These are phyloP conservation scores for Diceros bicornis DNA, from an alignment of 2,797 vertebrate species.

Conservation along the genomic window DNA sequence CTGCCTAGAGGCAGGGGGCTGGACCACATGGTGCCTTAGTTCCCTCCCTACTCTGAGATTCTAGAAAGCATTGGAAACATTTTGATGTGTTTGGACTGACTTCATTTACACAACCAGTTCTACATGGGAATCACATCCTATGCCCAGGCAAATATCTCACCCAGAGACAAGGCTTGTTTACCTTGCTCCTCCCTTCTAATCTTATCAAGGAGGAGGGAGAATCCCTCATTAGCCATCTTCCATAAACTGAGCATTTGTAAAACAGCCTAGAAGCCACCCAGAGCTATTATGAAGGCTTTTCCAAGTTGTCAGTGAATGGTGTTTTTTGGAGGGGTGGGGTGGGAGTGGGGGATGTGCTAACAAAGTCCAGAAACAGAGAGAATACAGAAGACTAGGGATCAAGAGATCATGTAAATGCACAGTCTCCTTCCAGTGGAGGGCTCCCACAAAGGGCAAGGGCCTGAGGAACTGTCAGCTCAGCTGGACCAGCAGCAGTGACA, in stretches of 20 bases:
- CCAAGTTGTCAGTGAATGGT: not conserved
- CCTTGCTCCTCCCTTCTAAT: not conserved
- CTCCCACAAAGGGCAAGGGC: not conserved
- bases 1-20: not conserved
- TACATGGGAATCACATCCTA: not conserved
- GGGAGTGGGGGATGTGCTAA: not conserved
- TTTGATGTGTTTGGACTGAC: conserved; percentile 3
- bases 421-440: not conserved
- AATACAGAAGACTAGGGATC: conserved; percentile 6
- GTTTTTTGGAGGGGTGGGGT: not conserved
- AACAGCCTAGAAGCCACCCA: conserved; percentile 25
- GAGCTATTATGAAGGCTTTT: conserved; percentile 46
- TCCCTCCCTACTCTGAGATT: not conserved
- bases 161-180: not conserved
- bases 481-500: not conserved
- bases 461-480: not conserved
- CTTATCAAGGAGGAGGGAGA: not conserved
- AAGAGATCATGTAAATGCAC: not conserved
- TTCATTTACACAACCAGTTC: conserved; percentile 21
- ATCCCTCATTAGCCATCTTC: not conserved
- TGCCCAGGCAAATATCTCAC: conserved; percentile 5
- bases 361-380: not conserved
- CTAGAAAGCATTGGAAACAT: conserved; percentile 51
- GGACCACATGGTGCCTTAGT: not conserved
- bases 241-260: conserved; percentile 56